phyloP scores from a whole-genome alignment of 2,113 vertebrate genomes.

The Psettodes erumei region DNA sequence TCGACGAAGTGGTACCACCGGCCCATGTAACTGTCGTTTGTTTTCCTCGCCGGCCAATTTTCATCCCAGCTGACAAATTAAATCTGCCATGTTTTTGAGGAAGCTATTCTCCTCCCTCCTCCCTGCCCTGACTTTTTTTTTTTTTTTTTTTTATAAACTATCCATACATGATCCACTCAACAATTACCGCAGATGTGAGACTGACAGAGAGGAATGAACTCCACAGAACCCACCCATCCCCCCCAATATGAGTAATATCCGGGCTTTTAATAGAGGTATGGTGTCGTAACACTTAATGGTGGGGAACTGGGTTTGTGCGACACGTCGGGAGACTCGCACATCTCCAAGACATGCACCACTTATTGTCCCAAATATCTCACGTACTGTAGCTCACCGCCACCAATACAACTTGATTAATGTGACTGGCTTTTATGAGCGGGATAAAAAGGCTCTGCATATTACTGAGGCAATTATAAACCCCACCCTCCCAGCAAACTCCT shows the following conservation, averaged over 20 bases:
- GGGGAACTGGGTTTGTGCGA: conserved; percentile 53
- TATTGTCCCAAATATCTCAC: conserved; percentile 69
- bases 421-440: conserved; percentile 60
- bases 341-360: conserved; percentile 63
- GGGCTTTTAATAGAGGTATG: conserved; percentile 48
- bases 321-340: conserved; percentile 33
- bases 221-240: not conserved
- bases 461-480: conserved; percentile 65
- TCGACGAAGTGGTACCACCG: conserved; percentile 65
- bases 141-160: too few relatives aligned
- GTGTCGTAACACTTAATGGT: conserved; percentile 64
- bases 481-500: conserved; percentile 37
- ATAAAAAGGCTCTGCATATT: conserved; percentile 65
- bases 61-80: conserved; percentile 70
- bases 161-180: conserved; percentile 47
- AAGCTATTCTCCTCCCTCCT: conserved; percentile 42
- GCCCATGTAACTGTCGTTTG: conserved; percentile 56
- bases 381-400: conserved; percentile 51
- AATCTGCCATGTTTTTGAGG: conserved; percentile 65
- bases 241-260: conserved; percentile 44
- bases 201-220: conserved; percentile 45
- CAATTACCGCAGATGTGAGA: conserved; percentile 52
- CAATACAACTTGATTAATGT: conserved; percentile 64
- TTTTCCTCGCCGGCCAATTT: conserved; percentile 68
- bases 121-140: not conserved